Base-by-base conservation (phyloP, 2,888 invertebrate genomes). In the Lasioglossum pauxillum region DNA sequence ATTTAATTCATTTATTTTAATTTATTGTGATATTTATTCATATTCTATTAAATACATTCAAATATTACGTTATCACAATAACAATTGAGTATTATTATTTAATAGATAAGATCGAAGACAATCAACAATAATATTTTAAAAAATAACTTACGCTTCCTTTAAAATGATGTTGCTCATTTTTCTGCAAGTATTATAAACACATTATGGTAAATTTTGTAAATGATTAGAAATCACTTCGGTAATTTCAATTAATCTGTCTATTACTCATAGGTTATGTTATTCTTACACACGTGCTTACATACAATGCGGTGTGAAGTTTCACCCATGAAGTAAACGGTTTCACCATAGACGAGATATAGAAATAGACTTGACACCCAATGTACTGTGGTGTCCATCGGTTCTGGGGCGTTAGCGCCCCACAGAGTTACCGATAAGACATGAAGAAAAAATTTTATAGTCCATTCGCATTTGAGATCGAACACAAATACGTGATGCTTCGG, bases 91-190 rank as follows among this genome's bases (percentile, higher is more conserved):
- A 46, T 64, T 64, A 31, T 64, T 31, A 64, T 64, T 64, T 64
- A 38, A 46, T 46, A 19, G 14, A 46, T 44, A 14, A 23, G 53
- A n/a, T 27, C 57, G 10, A n/a, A 27, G 31, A 31, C 31, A 31
- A 31, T 2, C 31, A 64, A 64, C 16, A n/a, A 5, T 38, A 19
- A 16, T 16, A 64, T 64, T 31, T 31, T 7, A 31, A 2, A 73
- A 16, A 75, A 77, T 74, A 87, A 93, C 93, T 89, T 80, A 94
- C 94, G 90, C 87, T 85, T 94, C 94, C 74, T 94, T 94, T 23
- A 93, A 84, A 49, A 78, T 82, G 35, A 27, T 46, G 75, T 83
- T 90, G 72, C 75, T 92, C 94, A 94, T 94, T 69, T 88, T 86
- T 64, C 19, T 27, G 23, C 7, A 14, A 27, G 38, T 82, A 41